Evolutionary conservation across 2,888 invertebrate species (phyloP).

Genomic region (Pasiphila rectangulata): DNA sequence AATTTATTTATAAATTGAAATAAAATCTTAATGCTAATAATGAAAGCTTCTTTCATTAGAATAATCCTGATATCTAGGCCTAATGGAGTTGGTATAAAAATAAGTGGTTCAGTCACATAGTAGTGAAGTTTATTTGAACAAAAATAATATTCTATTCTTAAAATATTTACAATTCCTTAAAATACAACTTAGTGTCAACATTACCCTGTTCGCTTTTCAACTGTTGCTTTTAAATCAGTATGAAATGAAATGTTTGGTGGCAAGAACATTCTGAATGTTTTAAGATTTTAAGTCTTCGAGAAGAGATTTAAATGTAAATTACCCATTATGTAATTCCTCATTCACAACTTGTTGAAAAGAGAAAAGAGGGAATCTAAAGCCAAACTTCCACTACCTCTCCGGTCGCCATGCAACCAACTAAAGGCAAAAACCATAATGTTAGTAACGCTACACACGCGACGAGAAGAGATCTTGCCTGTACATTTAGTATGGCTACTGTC

Average conservation of each 20-base stretch:
- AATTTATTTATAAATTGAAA: slow-evolving; percentile 49
- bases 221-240: slow-evolving; percentile 63
- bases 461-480: too few species aligned
- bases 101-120: slow-evolving; percentile 54
- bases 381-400: slow-evolving; percentile 1
- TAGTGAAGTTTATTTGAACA: slow-evolving; percentile 78
- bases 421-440: not conserved
- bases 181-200: slow-evolving; percentile 70
- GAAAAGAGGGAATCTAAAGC: slow-evolving; percentile 61
- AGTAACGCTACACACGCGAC: too few species aligned
- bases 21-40: slow-evolving; percentile 45
- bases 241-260: slow-evolving; percentile 40
- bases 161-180: slow-evolving; percentile 77
- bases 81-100: slow-evolving; percentile 40
- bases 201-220: slow-evolving; percentile 80
- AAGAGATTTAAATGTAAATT: slow-evolving; percentile 13
- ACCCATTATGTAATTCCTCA: slow-evolving; percentile 31
- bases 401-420: not conserved
- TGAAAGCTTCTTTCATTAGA: slow-evolving; percentile 18
- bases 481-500: too few species aligned
- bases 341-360: slow-evolving; percentile 78
- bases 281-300: slow-evolving; percentile 3
- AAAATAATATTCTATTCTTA: slow-evolving; percentile 77
- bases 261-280: slow-evolving; percentile 31
- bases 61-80: not conserved